These are phyloP conservation scores for Byasa hedistus DNA, from an alignment of 2,888 invertebrate species.

Conservation along the genomic window DNA sequence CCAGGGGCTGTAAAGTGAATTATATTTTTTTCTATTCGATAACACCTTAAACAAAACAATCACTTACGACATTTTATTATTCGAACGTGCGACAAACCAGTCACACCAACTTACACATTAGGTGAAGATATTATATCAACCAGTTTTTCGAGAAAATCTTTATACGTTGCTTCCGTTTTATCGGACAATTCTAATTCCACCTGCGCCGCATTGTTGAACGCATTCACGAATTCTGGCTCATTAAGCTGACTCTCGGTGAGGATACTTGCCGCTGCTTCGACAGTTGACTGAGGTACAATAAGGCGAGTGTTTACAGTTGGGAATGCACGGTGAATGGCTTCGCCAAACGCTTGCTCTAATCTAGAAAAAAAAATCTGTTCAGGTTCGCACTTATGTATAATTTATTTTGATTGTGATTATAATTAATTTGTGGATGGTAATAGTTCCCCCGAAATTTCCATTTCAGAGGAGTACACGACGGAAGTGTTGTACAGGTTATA, in stretches of 20 bases:
- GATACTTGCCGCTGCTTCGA: conserved; percentile 72
- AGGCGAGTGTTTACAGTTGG: conserved; percentile 82
- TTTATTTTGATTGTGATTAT: no score
- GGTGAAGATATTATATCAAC: conserved; percentile 69
- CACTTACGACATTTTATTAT: no score
- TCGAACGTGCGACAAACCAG: no score
- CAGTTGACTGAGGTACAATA: conserved; percentile 73
- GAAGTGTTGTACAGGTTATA: no score
- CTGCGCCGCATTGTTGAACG: conserved; percentile 50
- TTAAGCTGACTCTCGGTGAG: conserved; percentile 58
- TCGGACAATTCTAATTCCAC: conserved; percentile 64
- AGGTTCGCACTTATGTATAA: no score
- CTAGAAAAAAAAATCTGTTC: conserved; percentile 41
- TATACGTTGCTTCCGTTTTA: conserved; percentile 73
- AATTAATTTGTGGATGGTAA: no score
- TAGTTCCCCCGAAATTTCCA: no score
- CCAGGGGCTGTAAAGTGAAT: conserved; percentile 86
- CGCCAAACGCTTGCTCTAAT: conserved; percentile 78
- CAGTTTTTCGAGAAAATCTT: conserved; percentile 77
- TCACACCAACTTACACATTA: conserved; percentile 56
- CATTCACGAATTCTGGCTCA: conserved; percentile 46
- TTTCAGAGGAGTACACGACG: no score
- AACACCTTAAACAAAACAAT: no score
- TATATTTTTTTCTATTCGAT: not conserved
- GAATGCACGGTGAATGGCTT: conserved; percentile 80